These are phyloP conservation scores for Tachysurus vachellii DNA, from an alignment of 2,113 vertebrate genomes.

Conservation along the genomic window DNA sequence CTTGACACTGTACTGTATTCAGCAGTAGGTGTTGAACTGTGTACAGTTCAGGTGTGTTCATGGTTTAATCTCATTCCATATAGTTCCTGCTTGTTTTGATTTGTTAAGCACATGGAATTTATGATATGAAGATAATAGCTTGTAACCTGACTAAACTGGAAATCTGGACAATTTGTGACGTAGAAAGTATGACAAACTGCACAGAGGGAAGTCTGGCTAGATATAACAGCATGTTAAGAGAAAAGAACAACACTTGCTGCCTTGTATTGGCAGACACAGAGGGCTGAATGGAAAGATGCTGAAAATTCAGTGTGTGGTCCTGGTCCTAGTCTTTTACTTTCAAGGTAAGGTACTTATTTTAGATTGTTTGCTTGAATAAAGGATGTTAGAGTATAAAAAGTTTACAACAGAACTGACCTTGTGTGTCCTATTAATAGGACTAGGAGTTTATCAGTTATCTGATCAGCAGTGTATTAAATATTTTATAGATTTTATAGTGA, in stretches of 20 bases:
- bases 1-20: not conserved
- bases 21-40: not conserved
- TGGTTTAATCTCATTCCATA: not conserved
- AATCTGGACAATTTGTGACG: not conserved
- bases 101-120: not conserved
- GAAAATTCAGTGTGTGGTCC: not conserved
- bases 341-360: not conserved
- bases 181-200: not conserved
- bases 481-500: not conserved
- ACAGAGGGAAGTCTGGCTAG: not conserved
- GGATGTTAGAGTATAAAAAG: not conserved
- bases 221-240: not conserved
- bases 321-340: not conserved
- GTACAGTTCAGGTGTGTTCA: not conserved
- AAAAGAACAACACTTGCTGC: not conserved
- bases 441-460: not conserved
- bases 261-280: not conserved
- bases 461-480: not conserved
- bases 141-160: not conserved
- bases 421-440: not conserved
- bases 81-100: not conserved
- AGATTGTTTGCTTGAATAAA: not conserved
- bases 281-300: not conserved
- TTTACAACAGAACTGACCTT: not conserved
- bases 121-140: not conserved